Percentiles rank a stretch among this genome's conserved stretches.
Evolutionary conservation across 2,888 invertebrate species (phyloP).

Genomic region (Dryobota labecula): DNA sequence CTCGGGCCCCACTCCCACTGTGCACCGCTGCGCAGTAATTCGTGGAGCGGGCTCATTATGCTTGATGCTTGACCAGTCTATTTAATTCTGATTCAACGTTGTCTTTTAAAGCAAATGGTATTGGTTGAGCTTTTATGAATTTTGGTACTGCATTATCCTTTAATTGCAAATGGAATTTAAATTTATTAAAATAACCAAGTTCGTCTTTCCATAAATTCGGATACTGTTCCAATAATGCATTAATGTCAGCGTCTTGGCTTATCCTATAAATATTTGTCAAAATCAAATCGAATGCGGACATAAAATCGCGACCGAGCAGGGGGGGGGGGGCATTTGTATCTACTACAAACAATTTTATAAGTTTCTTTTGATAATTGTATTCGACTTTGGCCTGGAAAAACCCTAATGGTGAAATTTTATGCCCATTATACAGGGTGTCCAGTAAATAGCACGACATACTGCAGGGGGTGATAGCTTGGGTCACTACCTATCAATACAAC

Average conservation of each 20-base stretch:
- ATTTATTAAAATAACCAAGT: conserved; percentile 12
- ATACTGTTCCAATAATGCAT: conserved; percentile 4
- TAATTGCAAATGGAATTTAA: conserved; percentile 9
- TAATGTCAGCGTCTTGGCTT: conserved; percentile 2
- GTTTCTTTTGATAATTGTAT: background rate
- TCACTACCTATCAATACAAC: too few species aligned
- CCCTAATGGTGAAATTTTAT: too few species aligned
- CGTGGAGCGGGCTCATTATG: too few species aligned
- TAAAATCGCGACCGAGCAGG: conserved; percentile 11
- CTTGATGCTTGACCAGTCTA: too few species aligned
- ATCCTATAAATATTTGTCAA: conserved; percentile 8
- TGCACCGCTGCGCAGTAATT: background rate
- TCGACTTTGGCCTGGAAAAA: too few species aligned
- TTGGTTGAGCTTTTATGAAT: conserved; percentile 5
- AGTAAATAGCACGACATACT: too few species aligned
- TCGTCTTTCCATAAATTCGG: conserved; percentile 6
- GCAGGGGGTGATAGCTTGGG: too few species aligned
- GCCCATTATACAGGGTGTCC: background rate
- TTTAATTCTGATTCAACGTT: too few species aligned
- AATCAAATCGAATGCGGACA: conserved; percentile 7
- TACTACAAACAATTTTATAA: conserved; percentile 5
- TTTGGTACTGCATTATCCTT: conserved; percentile 2
- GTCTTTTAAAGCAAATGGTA: too few species aligned
- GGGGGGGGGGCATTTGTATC: too few species aligned
- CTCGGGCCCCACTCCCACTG: background rate